Evolutionary conservation across 2,888 invertebrate genomes (phyloP).

Genomic region (Cerastis leucographa): DNA sequence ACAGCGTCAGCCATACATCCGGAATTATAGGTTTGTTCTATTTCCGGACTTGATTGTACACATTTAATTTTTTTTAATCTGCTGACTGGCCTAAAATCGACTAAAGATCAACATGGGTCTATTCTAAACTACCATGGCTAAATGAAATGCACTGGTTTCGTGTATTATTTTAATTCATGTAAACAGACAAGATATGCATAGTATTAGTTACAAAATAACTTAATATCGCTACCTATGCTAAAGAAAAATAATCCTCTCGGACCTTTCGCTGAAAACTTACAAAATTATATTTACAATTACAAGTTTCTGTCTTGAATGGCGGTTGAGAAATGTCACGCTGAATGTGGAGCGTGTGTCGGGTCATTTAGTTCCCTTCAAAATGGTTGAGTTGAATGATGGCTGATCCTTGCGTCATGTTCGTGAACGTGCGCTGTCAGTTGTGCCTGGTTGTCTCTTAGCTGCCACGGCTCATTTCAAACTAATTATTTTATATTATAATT

Average conservation of each 20-base stretch:
- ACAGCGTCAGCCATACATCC: conserved; percentile 16
- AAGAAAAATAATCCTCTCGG: not conserved
- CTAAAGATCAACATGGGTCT: not conserved
- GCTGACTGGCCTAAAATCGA: not conserved
- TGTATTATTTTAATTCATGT: not conserved
- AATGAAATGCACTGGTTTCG: not conserved
- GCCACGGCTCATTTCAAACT: too few relatives aligned
- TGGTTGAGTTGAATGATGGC: too few relatives aligned
- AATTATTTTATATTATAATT: too few relatives aligned
- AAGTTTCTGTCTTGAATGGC: too few relatives aligned
- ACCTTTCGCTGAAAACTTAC: not conserved
- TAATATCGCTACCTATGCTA: not conserved
- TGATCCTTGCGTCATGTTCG: too few relatives aligned
- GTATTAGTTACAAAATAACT: not conserved
- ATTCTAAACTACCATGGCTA: not conserved
- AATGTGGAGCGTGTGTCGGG: too few relatives aligned
- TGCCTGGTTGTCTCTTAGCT: too few relatives aligned
- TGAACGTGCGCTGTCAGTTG: too few relatives aligned
- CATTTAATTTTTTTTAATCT: not conserved
- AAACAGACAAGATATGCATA: not conserved
- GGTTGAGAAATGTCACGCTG: too few relatives aligned
- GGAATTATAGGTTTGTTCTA: conserved; percentile 15
- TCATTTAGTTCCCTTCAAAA: too few relatives aligned
- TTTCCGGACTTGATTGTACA: conserved; percentile 5
- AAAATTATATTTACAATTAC: not conserved